These are phyloP conservation scores for Cephus pygmeus DNA, from an alignment of 2,888 invertebrate species.

Conservation along the genomic window DNA sequence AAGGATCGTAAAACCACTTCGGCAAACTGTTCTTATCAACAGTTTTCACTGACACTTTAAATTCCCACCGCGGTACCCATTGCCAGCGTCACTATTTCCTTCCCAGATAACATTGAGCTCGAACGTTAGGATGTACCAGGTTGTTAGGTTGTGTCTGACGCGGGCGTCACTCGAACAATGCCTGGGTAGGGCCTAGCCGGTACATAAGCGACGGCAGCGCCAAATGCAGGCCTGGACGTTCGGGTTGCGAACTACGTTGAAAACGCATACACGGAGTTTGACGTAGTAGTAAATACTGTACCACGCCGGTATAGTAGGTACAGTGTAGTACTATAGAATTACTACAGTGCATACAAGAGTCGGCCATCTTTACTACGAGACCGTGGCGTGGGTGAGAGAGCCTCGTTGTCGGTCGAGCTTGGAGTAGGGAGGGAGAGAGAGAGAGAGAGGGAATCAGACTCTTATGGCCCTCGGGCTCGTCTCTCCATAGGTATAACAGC, in stretches of 20 bases:
- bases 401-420: slow-evolving; percentile 49
- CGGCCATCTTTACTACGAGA: slow-evolving; percentile 60
- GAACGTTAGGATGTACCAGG: slow-evolving; percentile 24
- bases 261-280: background rate
- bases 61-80: slow-evolving; percentile 1
- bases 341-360: slow-evolving; percentile 42
- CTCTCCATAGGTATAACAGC: background rate
- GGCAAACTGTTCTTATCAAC: background rate
- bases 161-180: slow-evolving; percentile 63
- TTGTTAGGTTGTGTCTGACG: slow-evolving; percentile 46
- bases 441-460: background rate
- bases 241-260: slow-evolving; percentile 43
- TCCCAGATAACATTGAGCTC: background rate
- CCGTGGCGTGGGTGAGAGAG: slow-evolving; percentile 55
- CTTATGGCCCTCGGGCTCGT: slow-evolving; percentile 24
- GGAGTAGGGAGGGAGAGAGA: background rate
- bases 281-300: slow-evolving; percentile 3
- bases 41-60: slow-evolving; percentile 2
- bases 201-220: slow-evolving; percentile 51
- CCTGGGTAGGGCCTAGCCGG: slow-evolving; percentile 55
- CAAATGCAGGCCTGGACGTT: slow-evolving; percentile 43
- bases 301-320: background rate
- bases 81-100: background rate
- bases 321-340: slow-evolving; percentile 16
- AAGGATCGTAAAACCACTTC: background rate